These are phyloP conservation scores for Sweltsa coloradensis DNA, from an alignment of 1,140 invertebrate genomes.

Conservation along the genomic window DNA sequence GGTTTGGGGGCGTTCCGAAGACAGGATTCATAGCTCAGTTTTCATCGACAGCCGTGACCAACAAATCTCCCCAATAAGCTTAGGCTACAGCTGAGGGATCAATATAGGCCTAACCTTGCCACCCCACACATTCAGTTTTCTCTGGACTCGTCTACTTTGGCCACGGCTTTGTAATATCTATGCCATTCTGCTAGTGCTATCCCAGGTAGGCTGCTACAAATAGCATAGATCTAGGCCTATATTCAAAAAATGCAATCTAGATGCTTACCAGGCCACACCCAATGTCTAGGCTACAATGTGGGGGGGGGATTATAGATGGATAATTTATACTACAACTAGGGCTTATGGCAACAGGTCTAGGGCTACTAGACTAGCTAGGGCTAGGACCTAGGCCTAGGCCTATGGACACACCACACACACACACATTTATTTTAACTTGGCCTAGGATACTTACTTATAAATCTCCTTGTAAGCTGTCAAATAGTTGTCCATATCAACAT, in stretches of 20 bases:
- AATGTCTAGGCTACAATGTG: background rate
- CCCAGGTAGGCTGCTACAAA: too few species aligned
- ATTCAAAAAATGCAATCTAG: too few species aligned
- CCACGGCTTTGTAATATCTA: too few species aligned
- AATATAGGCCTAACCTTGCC: too few species aligned
- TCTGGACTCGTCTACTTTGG: too few species aligned
- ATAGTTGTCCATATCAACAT: slow-evolving; percentile 47
- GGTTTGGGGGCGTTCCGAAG: background rate
- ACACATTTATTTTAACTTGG: background rate
- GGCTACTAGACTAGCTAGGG: background rate
- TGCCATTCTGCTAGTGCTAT: too few species aligned
- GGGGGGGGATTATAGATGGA: background rate
- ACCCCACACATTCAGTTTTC: too few species aligned
- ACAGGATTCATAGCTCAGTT: background rate
- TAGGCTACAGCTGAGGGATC: too few species aligned
- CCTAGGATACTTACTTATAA: slow-evolving; percentile 42
- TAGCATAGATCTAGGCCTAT: too few species aligned
- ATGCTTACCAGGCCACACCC: too few species aligned
- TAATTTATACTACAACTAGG: background rate
- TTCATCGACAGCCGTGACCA: too few species aligned
- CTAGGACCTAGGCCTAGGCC: background rate
- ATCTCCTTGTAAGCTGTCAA: slow-evolving; percentile 54
- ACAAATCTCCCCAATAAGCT: too few species aligned
- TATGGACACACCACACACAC: background rate
- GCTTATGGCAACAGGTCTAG: background rate